Evolutionary conservation across 2,888 invertebrate species (phyloP), one percentile per base, ranked within the genome.

Genomic region (Cetonia aurata): DNA sequence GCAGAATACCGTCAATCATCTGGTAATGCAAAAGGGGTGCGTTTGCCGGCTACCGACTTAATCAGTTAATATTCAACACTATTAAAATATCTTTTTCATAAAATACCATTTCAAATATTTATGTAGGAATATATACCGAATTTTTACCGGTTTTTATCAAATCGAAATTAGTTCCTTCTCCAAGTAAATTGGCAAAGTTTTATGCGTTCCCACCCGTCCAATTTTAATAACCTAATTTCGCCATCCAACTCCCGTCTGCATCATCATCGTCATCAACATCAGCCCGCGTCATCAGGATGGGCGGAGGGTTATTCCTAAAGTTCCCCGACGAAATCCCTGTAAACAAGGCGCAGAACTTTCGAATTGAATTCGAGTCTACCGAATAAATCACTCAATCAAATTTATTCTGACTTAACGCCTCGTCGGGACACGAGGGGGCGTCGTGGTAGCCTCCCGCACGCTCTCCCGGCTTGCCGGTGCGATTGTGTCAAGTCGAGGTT

Each of bases 321-420:
- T 31, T 33, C 31, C 8, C 25, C 31, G 13, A 6, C 17, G 25
- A 33, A 19, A 17, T 50, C 15, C 44, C 33, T 50, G 33, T 62
- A 62, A 62, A 50, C 50, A 62, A 50, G 25, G 17, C 48, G 69
- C 37, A 41, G 33, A 73, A 72, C 73, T 74, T 74, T 75, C 72
- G 72, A 73, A 73, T 75, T 73, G 72, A 71, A 67, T 73, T 70
- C 60, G 57, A 31, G 57, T 67, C 53, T 53, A 53, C 57, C 71
- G 53, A 55, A 70, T 70, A 68, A 60, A 70, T 71, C 71, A 71
- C 71, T 74, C 71, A 72, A 75, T 74, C 71, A 74, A 75, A 75
- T 75, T 75, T 74, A 75, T 72, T 67, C 71, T 42, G 67, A 68
- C 69, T 60, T 37, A 48, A 59, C 65, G 69, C 69, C 56, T 67